These are phyloP conservation scores for Dendrolimus kikuchii DNA, from an alignment of 1,140 invertebrate genomes.

Conservation along the genomic window DNA sequence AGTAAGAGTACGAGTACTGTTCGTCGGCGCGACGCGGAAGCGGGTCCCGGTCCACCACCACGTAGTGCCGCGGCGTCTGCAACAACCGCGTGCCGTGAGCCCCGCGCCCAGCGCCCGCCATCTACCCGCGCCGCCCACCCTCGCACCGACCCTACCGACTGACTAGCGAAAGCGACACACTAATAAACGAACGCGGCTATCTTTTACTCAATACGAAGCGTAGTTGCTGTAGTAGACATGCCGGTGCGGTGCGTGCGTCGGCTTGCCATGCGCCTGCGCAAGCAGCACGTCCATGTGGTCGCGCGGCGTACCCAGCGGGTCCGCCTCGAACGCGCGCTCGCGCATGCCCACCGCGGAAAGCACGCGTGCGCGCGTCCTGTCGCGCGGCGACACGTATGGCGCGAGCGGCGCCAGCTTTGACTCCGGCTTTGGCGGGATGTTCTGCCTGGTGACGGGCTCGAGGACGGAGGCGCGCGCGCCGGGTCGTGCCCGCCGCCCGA, in stretches of 20 bases:
- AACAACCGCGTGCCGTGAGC: conserved; percentile 60
- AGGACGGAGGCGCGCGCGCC: conserved; percentile 42
- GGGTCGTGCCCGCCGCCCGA: conserved; percentile 75
- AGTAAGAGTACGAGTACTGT: conserved; percentile 88
- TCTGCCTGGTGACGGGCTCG: conserved; percentile 63
- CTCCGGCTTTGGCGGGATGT: conserved; percentile 74
- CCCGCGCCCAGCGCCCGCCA: conserved; percentile 1
- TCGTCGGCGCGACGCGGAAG: conserved; percentile 79
- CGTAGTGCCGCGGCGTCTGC: conserved; percentile 89
- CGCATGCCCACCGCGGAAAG: conserved; percentile 70
- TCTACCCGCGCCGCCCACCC: conserved; percentile 24
- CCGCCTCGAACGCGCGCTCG: conserved; percentile 71
- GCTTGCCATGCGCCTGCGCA: conserved; percentile 73
- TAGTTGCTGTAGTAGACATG: conserved; percentile 71
- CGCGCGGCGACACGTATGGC: conserved; percentile 76
- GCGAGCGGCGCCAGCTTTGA: conserved; percentile 72
- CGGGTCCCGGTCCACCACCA: conserved; percentile 83
- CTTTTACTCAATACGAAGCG: conserved; percentile 50
- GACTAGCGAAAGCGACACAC: conserved; percentile 57
- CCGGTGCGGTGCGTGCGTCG: conserved; percentile 60
- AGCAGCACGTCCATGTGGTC: conserved; percentile 76
- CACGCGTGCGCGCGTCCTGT: conserved; percentile 75
- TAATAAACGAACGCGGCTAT: conserved; percentile 18
- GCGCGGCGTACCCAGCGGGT: conserved; percentile 71
- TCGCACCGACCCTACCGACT: conserved; percentile 50